Base-by-base conservation (phyloP, 30 jellyfish, hydroid and myxozoan species). In the Chironex yamaguchii region DNA sequence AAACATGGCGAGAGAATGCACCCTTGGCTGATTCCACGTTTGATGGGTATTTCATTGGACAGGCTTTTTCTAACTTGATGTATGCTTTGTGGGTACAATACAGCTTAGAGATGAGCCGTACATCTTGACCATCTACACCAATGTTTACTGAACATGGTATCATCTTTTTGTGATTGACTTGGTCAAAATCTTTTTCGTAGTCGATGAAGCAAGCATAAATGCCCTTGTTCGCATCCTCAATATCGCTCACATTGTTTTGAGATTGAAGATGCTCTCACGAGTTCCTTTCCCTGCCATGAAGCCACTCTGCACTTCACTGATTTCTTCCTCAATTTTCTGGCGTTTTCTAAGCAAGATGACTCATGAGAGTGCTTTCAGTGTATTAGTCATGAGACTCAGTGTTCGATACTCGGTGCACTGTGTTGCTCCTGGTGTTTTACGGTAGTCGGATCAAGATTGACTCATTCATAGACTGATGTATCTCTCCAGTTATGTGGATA, bases 391-490 rank as follows among this genome's bases (percentile, higher is more conserved):
- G 27, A 71, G 49, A 42, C 85, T 71, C 17, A 71, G n/a, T n/a
- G 87, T 74, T 33, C 75, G 48, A 49, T 35, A 50, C 51, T 29
- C 54, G 48, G 87, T 22, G 81, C 87, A 74, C 14, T n/a, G n/a
- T 50, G 11, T 34, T 50, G 74, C 79, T 12, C 0, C 51, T 26
- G 79, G 79, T 28, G 48, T 74, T 48, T 36, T 74, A n/a, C 14
- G 87, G 87, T 14, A 74, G 3, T 35, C 52, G 24, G 35, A 51
- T 49, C 27, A 49, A 74, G 3, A 50, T 52, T 42, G 81, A 21
- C 21, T 74, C 30, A 12, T 48, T 49, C 79, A 36, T 20, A 27
- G 20, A 29, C 21, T 48, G n/a, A 21, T 73, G 87, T 50, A 74
- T 74, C 21, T 22, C n/a, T 50, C 87, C 49, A 25, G 80, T 23